Evolutionary conservation across 53 echinoderm and acorn worm genomes (phyloP), one percentile per base, ranked within the genome.

Genomic region (Holothuria scabra): DNA sequence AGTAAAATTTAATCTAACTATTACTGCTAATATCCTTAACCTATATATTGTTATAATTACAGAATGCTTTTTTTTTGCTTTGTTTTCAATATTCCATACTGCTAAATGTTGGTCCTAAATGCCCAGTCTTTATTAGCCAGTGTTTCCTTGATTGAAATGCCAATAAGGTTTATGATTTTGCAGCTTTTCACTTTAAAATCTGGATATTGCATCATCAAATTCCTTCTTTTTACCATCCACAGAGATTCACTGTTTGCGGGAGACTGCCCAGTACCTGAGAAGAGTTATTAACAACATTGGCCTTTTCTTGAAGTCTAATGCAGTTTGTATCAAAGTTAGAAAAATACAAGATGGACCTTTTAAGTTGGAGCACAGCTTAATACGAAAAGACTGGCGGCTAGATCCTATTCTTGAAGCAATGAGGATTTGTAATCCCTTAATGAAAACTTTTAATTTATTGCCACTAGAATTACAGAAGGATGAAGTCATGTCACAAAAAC

Each of bases 321-420:
- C 96, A 10, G 90, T 96, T 8, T 91, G 91, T 0, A 82, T 84
- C 1, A 93, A 90, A 41, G 89, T 96, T 10, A 67, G 96, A 61
- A 71, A 93, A 22, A 93, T 85, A 3, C 85, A 84, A 24, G 93
- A 96, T 48, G 96, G 96, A 29, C 93, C 96, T 0, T 91, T 96
- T 59, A 80, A 26, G 6, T 24, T 93, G 19, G 91, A 96, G 4
- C 78, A 96, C 34, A 89, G 93, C 13, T 79, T 96, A 28, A 69
- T 96, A 37, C 84, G 87, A 67, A 96, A 93, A 75, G 87, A 93
- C 68, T 96, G 96, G 96, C 87, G 85, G 9, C 74, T 91, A 13
- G 83, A 88, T 24, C 76, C 89, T 60, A 86, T 96, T 18, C 14
- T 87, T 12, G 93, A 79, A 65, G 91, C 89, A 25, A 72, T 93